A percentile compares a stretch with the other conserved stretches of the same genome.
Evolutionary conservation across 2,113 vertebrate genomes (phyloP).

Genomic region (Columbina picui): DNA sequence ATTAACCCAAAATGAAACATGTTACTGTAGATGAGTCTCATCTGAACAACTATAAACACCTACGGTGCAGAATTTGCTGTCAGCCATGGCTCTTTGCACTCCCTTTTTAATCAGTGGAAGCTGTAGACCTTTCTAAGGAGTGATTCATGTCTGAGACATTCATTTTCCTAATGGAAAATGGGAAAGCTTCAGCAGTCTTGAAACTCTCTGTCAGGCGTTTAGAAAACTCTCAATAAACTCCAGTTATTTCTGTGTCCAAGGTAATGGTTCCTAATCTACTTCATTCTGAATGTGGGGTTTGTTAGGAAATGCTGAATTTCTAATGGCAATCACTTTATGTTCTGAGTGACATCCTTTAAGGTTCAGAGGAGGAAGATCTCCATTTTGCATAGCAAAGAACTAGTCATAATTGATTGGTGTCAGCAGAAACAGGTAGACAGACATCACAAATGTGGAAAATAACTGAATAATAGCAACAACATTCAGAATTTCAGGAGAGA

Average conservation of each 20-base stretch:
- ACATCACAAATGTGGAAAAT: conserved; percentile 25
- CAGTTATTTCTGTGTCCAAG: background rate
- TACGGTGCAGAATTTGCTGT: background rate
- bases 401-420: background rate
- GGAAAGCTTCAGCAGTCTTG: background rate
- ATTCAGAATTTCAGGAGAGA: background rate
- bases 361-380: background rate
- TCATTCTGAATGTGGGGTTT: background rate
- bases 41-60: background rate
- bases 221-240: conserved; percentile 7
- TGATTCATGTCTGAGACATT: conserved; percentile 19
- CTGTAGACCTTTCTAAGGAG: background rate
- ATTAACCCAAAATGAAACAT: background rate
- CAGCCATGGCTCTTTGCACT: background rate
- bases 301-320: conserved; percentile 6
- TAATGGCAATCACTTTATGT: background rate
- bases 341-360: background rate
- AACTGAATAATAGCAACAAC: conserved; percentile 13
- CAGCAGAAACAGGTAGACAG: background rate
- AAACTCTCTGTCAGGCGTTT: background rate
- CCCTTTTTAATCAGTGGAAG: conserved; percentile 15
- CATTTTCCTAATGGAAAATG: conserved; percentile 21
- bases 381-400: background rate
- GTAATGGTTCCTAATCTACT: background rate
- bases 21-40: background rate